Conservation (phyloP, 2,888 invertebrate species). For the Clepsis dumicolana region DNA sequence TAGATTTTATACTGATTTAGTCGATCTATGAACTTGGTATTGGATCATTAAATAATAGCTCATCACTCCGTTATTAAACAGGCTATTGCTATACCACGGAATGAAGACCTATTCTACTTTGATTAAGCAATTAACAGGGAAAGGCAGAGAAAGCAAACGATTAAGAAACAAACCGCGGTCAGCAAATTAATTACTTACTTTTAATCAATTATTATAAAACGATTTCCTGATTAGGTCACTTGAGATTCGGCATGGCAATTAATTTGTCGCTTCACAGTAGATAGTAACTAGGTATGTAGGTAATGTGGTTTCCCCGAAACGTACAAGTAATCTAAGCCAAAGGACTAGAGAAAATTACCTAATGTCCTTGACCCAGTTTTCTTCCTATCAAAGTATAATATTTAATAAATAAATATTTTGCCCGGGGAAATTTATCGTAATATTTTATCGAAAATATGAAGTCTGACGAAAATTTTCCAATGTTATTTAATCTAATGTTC, state of each 20-base stretch:
- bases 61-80: constrained; percentile 1
- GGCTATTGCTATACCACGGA: neutral
- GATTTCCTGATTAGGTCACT: neutral
- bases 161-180: constrained; percentile 2
- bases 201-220: constrained; percentile 2
- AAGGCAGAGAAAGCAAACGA: neutral
- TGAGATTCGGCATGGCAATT: neutral
- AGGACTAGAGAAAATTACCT: constrained; percentile 10
- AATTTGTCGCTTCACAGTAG: neutral
- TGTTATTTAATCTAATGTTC: neutral
- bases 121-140: neutral
- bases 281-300: neutral
- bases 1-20: neutral
- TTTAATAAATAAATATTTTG: constrained; percentile 9
- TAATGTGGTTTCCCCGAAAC: constrained; percentile 4
- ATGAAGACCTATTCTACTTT: neutral
- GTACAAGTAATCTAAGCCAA: neutral
- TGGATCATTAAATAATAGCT: constrained; percentile 1
- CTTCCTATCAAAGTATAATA: constrained; percentile 8
- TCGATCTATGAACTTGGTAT: neutral
- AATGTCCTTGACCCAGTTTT: constrained; percentile 13
- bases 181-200: constrained; percentile 9
- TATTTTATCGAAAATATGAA: neutral
- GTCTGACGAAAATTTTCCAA: neutral
- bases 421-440: constrained; percentile 4